Evolutionary conservation across 2,888 invertebrate genomes (phyloP), one percentile per base, ranked within the genome.

Genomic region (Zygothrica quintamaculata): DNA sequence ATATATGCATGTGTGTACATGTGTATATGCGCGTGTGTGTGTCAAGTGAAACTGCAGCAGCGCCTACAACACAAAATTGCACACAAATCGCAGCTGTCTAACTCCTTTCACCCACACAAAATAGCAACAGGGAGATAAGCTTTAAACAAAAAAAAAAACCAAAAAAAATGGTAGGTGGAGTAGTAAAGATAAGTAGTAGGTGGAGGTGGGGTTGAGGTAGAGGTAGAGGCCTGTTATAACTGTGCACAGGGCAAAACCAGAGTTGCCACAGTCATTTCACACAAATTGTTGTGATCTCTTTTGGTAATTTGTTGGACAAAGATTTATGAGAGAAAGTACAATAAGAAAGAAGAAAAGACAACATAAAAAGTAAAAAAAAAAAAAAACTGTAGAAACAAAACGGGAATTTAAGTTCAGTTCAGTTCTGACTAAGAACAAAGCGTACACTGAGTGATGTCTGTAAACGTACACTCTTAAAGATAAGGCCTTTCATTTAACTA

Each of bases 21-120:
- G n/a, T 22, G 29, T 40, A 16, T 65, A 22, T 43, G 42, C 58
- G 31, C 55, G 26, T 55, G 40, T 37, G 4, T 34, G 16, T 15
- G 33, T 50, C 31, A 52, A 71, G 67, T 59, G 77, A 84, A 78
- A 84, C 67, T 64, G 59, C 77, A 65, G 55, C 65, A 52, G 52
- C 39, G 61, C 56, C 29, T 29, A 29, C 29, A 29, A 29, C 1
- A 13, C n/a, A 11, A 11, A 16, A 40, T 9, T 37, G 39, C 36
- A 39, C 16, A 39, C 53, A 26, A 57, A 31, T 59, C 37, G 42
- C 64, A 60, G 87, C 87, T 65, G 87, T 60, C 64, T 66, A 66
- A 87, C 79, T 85, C 85, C 87, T 87, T 79, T 87, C 87, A 85
- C 82, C 87, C 79, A 85, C 87, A 61, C 74, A 40, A 34, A 40